Evolutionary conservation across 2,888 invertebrate species (phyloP).

Genomic region (Scotopteryx bipunctaria): DNA sequence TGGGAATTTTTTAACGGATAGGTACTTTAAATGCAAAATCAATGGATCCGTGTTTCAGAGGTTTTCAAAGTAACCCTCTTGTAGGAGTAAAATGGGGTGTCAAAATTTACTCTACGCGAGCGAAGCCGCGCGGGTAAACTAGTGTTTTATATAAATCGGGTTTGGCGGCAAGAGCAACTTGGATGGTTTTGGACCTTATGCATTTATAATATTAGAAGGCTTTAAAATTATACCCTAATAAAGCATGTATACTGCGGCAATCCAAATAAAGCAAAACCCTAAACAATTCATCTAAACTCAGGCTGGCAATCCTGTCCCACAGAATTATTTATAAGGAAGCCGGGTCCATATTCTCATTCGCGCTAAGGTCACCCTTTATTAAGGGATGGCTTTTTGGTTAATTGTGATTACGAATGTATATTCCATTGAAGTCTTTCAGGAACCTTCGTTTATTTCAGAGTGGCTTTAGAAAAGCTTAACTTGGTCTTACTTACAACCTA

Average conservation of each 20-base stretch:
- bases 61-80: too few relatives aligned
- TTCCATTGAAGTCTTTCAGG: slow-evolving; percentile 1
- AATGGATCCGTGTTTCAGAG: too few relatives aligned
- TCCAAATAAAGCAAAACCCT: slow-evolving; percentile 48
- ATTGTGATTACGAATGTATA: slow-evolving; percentile 14
- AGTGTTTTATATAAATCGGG: too few relatives aligned
- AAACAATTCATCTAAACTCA: slow-evolving; percentile 55
- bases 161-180: too few relatives aligned
- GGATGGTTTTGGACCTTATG: too few relatives aligned
- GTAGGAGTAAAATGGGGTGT: too few relatives aligned
- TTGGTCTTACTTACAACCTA: neutral
- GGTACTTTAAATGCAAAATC: too few relatives aligned
- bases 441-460: neutral
- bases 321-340: slow-evolving; percentile 60
- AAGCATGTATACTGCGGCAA: slow-evolving; percentile 30
- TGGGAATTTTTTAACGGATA: too few relatives aligned
- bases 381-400: slow-evolving; percentile 27
- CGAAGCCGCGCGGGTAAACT: too few relatives aligned
- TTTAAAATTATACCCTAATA: slow-evolving; percentile 33
- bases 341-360: slow-evolving; percentile 38
- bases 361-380: slow-evolving; percentile 31
- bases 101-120: too few relatives aligned
- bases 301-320: slow-evolving; percentile 42
- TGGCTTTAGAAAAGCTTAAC: neutral
- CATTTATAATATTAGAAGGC: neutral